These are phyloP conservation scores for Hydropotes inermis DNA, from an alignment of 2,113 vertebrate genomes.

Conservation along the genomic window DNA sequence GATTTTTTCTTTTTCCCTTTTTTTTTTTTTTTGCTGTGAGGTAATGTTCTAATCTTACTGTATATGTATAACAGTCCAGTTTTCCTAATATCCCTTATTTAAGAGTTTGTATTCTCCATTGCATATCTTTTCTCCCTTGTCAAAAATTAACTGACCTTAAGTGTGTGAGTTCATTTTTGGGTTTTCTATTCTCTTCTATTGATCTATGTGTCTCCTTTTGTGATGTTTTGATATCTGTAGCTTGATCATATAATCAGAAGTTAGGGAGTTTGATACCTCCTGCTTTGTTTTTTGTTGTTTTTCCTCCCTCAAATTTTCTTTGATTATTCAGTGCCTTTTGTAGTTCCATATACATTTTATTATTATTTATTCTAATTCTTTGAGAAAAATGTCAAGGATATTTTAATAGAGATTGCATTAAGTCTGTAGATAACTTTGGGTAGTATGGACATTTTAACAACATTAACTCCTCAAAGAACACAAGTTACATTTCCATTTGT, in stretches of 20 bases:
- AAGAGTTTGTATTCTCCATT: not conserved
- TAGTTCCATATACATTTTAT: not conserved
- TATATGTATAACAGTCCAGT: not conserved
- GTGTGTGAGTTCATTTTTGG: not conserved
- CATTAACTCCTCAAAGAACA: not conserved
- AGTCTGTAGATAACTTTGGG: not conserved
- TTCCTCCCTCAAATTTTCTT: not conserved
- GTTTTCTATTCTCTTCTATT: not conserved
- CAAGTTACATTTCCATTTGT: not conserved
- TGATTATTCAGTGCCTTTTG: not conserved
- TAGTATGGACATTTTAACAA: not conserved
- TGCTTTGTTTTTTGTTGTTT: not conserved
- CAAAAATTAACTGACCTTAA: not conserved
- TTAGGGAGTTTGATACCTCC: not conserved
- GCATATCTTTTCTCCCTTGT: not conserved
- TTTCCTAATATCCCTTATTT: not conserved
- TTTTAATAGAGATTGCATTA: not conserved
- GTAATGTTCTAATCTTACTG: not conserved
- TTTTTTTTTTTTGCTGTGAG: not conserved
- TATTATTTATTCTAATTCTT: not conserved
- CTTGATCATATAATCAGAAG: not conserved
- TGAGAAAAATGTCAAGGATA: not conserved
- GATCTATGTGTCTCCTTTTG: not conserved
- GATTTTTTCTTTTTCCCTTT: not conserved
- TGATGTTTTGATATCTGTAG: not conserved